Evolutionary conservation across 1,140 invertebrate species (phyloP).

Genomic region (Caerostris darwini): DNA sequence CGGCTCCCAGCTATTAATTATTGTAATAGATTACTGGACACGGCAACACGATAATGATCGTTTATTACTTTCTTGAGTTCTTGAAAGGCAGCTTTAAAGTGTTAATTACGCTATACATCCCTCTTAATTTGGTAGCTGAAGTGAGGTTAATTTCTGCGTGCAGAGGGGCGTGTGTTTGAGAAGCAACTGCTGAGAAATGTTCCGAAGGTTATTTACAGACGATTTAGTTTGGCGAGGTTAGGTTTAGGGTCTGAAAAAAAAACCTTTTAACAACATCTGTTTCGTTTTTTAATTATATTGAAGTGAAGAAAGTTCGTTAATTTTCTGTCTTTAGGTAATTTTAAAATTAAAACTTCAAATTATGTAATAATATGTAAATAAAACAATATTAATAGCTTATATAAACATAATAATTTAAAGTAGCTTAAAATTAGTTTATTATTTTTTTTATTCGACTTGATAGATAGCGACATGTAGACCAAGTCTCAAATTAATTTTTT

Average conservation of each 20-base stretch:
- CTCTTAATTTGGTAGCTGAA: neutral
- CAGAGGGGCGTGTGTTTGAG: neutral
- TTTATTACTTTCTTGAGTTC: slow-evolving; percentile 23
- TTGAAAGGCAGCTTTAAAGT: slow-evolving; percentile 48
- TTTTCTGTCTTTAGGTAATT: no score
- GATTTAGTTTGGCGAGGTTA: neutral
- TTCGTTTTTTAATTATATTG: neutral
- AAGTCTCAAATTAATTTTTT: no score
- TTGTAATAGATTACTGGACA: slow-evolving; percentile 17
- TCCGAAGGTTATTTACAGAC: neutral
- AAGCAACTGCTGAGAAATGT: neutral
- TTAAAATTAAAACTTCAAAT: no score
- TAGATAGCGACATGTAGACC: no score
- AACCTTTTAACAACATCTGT: neutral
- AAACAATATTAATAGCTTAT: no score
- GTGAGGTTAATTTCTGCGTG: neutral
- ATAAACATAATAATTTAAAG: no score
- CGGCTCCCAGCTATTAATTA: slow-evolving; percentile 36
- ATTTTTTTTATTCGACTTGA: no score
- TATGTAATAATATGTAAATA: no score
- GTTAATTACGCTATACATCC: slow-evolving; percentile 36
- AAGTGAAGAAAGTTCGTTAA: no score
- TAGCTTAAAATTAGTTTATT: no score
- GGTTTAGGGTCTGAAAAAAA: neutral
- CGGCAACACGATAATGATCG: slow-evolving; percentile 49